Base-by-base conservation (phyloP, 2,797 vertebrate genomes). In the Apogon talboti region DNA sequence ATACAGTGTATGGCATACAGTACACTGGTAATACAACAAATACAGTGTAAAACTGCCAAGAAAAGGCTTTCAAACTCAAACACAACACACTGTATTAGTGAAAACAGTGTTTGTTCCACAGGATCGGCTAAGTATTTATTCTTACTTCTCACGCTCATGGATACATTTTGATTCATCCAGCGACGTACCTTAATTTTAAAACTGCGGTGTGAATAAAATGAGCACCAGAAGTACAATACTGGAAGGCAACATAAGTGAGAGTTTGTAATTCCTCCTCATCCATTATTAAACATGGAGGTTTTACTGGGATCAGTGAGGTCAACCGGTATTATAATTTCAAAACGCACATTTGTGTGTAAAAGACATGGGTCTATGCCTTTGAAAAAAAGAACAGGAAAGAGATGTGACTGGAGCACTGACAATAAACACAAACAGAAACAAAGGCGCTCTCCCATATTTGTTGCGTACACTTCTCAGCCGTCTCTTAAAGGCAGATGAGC, bases 401-500 rank as follows among this genome's bases (percentile, higher is more conserved):
- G 53, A 66, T 30, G 30, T 35, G 91, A 88, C 91, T 90, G 91
- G 92, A 93, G 91, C 94, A 90, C 91, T 94, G 94, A 93, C 92
- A 93, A 93, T 68, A 88, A 88, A 92, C 64, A 93, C 94, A 94
- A 89, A 87, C 18, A 33, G 18, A 62, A 78, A 74, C 66, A 58
- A 43, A 62, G 50, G 43, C 55, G 72, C 57, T 35, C 10, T 35
- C 21, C 9, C 42, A 79, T 79, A 79, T 87, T 91, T 85, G 79
- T 61, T 75, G 71, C 74, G 55, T 81, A 86, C 76, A 81, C 78
- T 94, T 91, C 89, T 87, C 90, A 87, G 73, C 78, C 73, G 85
- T 90, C 83, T 60, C 74, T 41, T 82, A 93, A 94, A 94, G 76
- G 79, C 84, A 94, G 93, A 95, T 84, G 93, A 94, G 93, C 90